Conservation (phyloP, 2,797 vertebrate genomes). For the Molothrus ater region DNA sequence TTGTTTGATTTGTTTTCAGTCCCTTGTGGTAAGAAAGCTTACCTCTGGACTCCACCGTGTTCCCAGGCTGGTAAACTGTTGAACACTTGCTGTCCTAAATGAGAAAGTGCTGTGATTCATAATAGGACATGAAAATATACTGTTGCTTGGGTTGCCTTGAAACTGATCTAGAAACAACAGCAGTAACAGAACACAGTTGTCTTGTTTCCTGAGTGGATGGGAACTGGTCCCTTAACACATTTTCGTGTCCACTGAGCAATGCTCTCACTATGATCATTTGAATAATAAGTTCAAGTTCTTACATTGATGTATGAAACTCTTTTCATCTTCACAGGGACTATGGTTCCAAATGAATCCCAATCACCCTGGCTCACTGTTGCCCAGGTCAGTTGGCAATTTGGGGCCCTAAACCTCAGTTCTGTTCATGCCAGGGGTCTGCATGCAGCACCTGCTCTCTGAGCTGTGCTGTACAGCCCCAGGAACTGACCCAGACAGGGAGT, state of each 20-base stretch:
- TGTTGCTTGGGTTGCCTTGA: not conserved
- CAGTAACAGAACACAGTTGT: not conserved
- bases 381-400: not conserved
- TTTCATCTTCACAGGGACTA: not conserved
- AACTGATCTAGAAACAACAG: not conserved
- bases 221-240: not conserved
- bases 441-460: not conserved
- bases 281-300: not conserved
- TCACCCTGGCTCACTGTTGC: not conserved
- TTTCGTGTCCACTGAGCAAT: not conserved
- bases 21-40: not conserved
- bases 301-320: not conserved
- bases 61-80: not conserved
- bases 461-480: not conserved
- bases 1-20: not conserved
- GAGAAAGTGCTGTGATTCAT: not conserved
- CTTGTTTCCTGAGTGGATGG: not conserved
- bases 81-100: not conserved
- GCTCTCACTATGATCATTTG: not conserved
- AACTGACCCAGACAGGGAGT: not conserved
- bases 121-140: not conserved
- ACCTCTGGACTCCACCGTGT: not conserved
- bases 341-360: accelerated
- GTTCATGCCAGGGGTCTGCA: not conserved
- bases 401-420: not conserved